Percentiles rank a stretch among this genome's conserved stretches.
Evolutionary conservation across 2,797 vertebrate genomes (phyloP).

Genomic region (Acanthurus tractus): DNA sequence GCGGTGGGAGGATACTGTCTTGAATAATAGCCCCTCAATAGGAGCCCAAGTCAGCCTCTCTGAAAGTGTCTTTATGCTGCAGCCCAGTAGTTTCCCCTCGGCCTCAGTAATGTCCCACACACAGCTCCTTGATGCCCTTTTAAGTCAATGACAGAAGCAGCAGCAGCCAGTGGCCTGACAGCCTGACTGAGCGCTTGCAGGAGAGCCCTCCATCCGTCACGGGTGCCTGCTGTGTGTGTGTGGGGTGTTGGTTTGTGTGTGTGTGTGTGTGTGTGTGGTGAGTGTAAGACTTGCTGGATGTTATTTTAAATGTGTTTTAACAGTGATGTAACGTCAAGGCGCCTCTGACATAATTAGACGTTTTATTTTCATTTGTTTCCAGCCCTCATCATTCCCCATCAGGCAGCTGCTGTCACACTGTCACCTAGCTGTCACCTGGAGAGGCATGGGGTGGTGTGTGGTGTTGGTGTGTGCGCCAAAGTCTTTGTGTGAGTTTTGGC

Average conservation of each 20-base stretch:
- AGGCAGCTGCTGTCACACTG: slow-evolving; percentile 69
- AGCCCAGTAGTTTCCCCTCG: slow-evolving; percentile 75
- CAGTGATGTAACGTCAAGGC: slow-evolving; percentile 81
- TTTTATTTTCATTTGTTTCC: slow-evolving; percentile 86
- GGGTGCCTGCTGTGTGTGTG: slow-evolving; percentile 66
- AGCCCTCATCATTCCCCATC: slow-evolving; percentile 80
- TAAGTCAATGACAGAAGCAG: slow-evolving; percentile 83
- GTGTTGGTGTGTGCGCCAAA: slow-evolving; percentile 5
- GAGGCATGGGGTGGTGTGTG: slow-evolving; percentile 40
- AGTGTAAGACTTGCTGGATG: slow-evolving; percentile 71
- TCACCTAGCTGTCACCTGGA: slow-evolving; percentile 76
- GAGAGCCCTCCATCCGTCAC: slow-evolving; percentile 83
- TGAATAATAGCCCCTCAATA: slow-evolving; percentile 77
- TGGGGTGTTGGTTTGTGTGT: slow-evolving; percentile 34
- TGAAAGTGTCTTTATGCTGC: slow-evolving; percentile 77
- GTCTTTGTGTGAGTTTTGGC: slow-evolving; percentile 38
- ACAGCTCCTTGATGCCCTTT: slow-evolving; percentile 80
- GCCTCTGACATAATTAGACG: slow-evolving; percentile 82
- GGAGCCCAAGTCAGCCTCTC: slow-evolving; percentile 70
- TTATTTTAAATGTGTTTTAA: slow-evolving; percentile 85
- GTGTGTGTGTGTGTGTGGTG: slow-evolving; percentile 31
- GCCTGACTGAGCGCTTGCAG: slow-evolving; percentile 83
- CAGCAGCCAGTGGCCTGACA: slow-evolving; percentile 81
- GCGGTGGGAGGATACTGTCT: slow-evolving; percentile 74
- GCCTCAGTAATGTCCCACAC: slow-evolving; percentile 80